Percentiles rank a stretch among this genome's conserved stretches.
phyloP scores from a whole-genome alignment of 2,113 vertebrate genomes.

The Psettodes erumei region DNA sequence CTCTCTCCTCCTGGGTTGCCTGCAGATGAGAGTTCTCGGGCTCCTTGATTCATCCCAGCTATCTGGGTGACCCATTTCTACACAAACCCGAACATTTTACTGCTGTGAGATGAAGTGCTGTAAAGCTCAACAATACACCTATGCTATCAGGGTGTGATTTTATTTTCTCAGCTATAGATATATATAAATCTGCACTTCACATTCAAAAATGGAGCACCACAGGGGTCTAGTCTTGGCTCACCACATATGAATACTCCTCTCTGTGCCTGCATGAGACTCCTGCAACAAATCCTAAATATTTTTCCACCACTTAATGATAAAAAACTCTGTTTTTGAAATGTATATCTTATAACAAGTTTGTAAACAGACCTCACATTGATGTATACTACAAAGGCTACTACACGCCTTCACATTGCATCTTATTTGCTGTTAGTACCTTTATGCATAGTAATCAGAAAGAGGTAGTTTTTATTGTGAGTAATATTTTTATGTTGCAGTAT shows the following conservation, averaged over 20 bases:
- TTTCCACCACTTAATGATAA: neutral
- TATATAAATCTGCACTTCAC: neutral
- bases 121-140: constrained; percentile 23
- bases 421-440: neutral
- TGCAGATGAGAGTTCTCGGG: constrained; percentile 61
- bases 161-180: neutral
- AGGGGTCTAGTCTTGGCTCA: neutral
- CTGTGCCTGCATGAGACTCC: neutral
- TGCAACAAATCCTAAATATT: neutral
- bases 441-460: neutral
- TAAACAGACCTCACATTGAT: no score
- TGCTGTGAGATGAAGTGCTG: constrained; percentile 38
- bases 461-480: neutral
- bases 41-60: constrained; percentile 67
- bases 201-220: neutral
- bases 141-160: neutral
- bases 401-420: neutral
- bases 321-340: no score
- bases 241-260: neutral
- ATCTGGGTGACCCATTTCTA: constrained; percentile 81
- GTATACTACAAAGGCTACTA: no score
- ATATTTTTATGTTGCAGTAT: neutral
- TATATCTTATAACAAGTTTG: neutral
- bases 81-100: constrained; percentile 52
- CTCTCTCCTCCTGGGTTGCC: constrained; percentile 41